Base-by-base conservation (phyloP, 2,113 vertebrate genomes). In the Miniopterus natalensis region DNA sequence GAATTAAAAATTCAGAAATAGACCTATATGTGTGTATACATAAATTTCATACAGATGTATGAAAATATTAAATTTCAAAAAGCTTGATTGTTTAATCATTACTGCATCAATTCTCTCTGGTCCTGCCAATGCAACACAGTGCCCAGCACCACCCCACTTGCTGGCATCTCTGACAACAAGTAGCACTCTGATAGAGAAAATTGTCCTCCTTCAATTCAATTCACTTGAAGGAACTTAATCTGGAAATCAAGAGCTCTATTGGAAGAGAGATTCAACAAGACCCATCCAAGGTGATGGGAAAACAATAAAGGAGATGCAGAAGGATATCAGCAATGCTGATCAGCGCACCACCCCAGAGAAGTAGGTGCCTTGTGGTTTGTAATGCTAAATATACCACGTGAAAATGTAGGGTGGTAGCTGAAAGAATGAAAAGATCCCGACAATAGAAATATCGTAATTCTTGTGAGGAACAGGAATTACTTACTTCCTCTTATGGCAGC, bases 61-160 rank as follows among this genome's bases (percentile, higher is more conserved):
- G 68, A 12, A 95, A 90, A 84, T 70, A 31, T 71, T 89, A 31
- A 80, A 70, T 73, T 95, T 81, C 14, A 29, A 36, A 71, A 73
- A 78, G 20, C 31, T 73, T 53, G 4, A 9, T 15, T 61, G 65
- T 81, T 74, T 20, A 20, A 10, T 78, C 61, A 80, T 14, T 47
- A 87, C 51, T 20, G 9, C 18, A 68, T 74, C 51, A 27, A 6
- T 85, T 78, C 83, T 36, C 51, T 20, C 10, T 21, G 7, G 4
- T 45, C 23, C 80, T 29, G 40, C 27, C 20, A 80, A 20, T 14
- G 65, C 14, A 11, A 3, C 42, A 45, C 29, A 84, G 23, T 0
- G 40, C 25, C 25, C 7, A 66, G 45, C 4, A 55, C 36, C 15
- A 45, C 25, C 31, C 23, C 8, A 13, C 15, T 88, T 75, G 27